Evolutionary conservation across 2,797 vertebrate genomes (phyloP).

Genomic region (Smutsia temminckii): DNA sequence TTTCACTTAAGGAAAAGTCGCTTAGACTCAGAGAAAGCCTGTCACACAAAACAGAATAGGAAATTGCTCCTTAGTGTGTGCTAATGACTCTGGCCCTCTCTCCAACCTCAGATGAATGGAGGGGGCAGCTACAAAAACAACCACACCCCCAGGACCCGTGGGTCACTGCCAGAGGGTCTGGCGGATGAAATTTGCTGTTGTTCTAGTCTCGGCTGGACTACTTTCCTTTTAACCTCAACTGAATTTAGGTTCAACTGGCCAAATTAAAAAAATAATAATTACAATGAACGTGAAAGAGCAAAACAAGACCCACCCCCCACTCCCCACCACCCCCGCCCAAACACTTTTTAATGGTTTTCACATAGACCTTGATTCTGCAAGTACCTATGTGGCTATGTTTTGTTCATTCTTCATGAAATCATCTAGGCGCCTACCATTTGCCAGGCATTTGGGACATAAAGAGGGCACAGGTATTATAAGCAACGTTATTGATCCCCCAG

Average conservation of each 20-base stretch:
- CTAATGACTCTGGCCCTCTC: background rate
- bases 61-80: constrained; percentile 45
- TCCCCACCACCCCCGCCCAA: accelerated
- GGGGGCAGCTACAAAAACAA: background rate
- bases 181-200: accelerated
- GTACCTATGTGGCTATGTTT: constrained; percentile 37
- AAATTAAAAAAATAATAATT: background rate
- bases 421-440: constrained; percentile 56
- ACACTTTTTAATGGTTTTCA: constrained; percentile 61
- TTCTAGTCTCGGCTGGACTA: background rate
- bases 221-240: background rate
- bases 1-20: constrained; percentile 72
- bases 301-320: accelerated
- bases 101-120: background rate
- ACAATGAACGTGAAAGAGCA: background rate
- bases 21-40: constrained; percentile 54
- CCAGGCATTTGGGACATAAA: background rate
- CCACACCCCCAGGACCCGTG: background rate
- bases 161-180: background rate
- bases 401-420: background rate
- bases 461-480: background rate
- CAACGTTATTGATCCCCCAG: background rate
- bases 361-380: constrained; percentile 64
- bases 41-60: constrained; percentile 19
- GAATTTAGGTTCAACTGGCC: background rate